Evolutionary conservation across 1,140 invertebrate species (phyloP).

Genomic region (Neodiprion fabricii): DNA sequence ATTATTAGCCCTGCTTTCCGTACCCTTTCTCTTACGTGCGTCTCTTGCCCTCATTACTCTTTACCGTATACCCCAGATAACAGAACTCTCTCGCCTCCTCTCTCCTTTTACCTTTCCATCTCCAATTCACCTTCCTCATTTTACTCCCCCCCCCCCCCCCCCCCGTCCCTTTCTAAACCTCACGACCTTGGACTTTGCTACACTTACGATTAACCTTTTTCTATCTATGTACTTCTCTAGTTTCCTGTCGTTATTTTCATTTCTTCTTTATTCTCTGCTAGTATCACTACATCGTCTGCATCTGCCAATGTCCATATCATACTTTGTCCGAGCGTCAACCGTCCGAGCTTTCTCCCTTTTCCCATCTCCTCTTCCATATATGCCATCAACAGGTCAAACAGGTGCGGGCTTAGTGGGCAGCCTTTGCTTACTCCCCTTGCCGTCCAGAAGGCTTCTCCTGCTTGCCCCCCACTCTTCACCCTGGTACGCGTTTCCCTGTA

Average conservation of each 20-base stretch:
- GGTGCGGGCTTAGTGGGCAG: constrained; percentile 20
- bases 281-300: constrained; percentile 20
- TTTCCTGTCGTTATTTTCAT: constrained; percentile 9
- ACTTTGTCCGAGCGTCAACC: constrained; percentile 6
- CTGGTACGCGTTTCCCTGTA: constrained; percentile 21
- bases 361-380: constrained; percentile 19
- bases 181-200: neutral
- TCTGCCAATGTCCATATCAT: constrained; percentile 16
- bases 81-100: neutral
- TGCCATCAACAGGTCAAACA: constrained; percentile 23
- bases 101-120: neutral
- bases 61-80: constrained; percentile 8
- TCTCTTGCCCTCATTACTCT: neutral
- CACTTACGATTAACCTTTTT: neutral
- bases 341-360: constrained; percentile 11
- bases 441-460: constrained; percentile 13
- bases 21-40: neutral
- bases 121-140: constrained; percentile 11
- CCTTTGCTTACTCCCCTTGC: constrained; percentile 22
- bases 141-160: neutral
- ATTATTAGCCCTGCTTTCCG: no score
- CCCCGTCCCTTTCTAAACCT: neutral
- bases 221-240: constrained; percentile 15
- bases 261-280: constrained; percentile 11
- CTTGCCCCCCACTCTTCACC: constrained; percentile 16